Conservation (phyloP, 2,888 invertebrate genomes). For the Ctenicera cuprea region DNA sequence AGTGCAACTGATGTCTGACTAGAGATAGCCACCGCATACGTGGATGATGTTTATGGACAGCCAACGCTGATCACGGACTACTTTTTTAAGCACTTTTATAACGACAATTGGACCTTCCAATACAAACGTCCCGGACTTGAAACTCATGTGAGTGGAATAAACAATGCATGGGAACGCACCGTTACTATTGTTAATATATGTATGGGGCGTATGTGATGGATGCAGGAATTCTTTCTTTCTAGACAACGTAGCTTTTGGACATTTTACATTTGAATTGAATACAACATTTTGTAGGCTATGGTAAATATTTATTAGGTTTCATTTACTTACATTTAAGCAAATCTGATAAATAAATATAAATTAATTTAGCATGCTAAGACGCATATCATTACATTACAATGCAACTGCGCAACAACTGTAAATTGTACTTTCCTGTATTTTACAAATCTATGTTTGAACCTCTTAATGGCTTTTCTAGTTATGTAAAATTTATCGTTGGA, state of each 20-base stretch:
- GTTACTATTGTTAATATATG: constrained; percentile 67
- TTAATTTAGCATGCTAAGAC: too few relatives aligned
- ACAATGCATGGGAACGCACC: constrained; percentile 70
- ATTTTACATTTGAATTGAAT: constrained; percentile 51
- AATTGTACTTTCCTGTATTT: too few relatives aligned
- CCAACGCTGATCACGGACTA: constrained; percentile 55
- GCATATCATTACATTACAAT: too few relatives aligned
- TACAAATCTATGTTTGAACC: too few relatives aligned
- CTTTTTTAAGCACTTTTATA: constrained; percentile 58
- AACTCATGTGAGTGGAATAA: constrained; percentile 67
- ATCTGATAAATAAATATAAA: too few relatives aligned
- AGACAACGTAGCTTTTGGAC: constrained; percentile 45
- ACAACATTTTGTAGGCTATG: constrained; percentile 35
- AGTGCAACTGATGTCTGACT: constrained; percentile 52
- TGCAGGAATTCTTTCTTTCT: constrained; percentile 55
- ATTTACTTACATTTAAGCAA: too few relatives aligned
- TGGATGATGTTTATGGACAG: constrained; percentile 50
- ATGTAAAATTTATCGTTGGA: too few relatives aligned
- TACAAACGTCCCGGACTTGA: constrained; percentile 59
- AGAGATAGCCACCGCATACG: constrained; percentile 52
- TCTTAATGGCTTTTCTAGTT: too few relatives aligned
- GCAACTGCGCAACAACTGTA: too few relatives aligned
- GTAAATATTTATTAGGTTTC: too few relatives aligned
- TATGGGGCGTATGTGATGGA: constrained; percentile 61
- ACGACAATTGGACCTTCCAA: constrained; percentile 62